Evolutionary conservation across 2,113 vertebrate genomes (phyloP).

Genomic region (Lasiurus borealis): DNA sequence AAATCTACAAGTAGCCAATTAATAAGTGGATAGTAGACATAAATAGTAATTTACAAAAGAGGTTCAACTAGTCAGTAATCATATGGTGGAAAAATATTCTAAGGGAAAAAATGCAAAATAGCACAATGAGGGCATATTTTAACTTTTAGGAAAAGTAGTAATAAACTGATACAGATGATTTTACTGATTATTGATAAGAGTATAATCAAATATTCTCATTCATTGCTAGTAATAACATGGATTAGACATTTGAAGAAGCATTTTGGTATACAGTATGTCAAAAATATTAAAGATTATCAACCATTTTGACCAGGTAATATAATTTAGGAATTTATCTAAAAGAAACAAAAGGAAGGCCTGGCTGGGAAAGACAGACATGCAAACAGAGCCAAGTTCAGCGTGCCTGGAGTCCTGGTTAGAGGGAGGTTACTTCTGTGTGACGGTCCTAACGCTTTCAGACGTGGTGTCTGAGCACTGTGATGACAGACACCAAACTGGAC

Average conservation of each 20-base stretch:
- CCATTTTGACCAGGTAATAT: neutral
- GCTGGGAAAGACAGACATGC: neutral
- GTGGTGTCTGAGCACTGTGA: neutral
- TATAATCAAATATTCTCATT: neutral
- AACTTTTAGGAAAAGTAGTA: neutral
- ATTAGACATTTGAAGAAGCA: neutral
- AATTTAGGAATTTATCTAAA: constrained; percentile 15
- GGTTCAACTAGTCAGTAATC: neutral
- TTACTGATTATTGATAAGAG: neutral
- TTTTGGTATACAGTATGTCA: neutral
- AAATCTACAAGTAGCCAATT: neutral
- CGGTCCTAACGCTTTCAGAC: neutral
- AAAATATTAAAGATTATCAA: neutral
- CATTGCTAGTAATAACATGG: neutral
- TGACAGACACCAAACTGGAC: no score
- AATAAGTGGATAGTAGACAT: constrained; percentile 37
- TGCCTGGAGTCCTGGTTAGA: neutral
- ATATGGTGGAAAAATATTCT: neutral
- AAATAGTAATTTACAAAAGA: constrained; percentile 26
- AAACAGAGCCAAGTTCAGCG: neutral
- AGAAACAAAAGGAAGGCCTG: neutral
- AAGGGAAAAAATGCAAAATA: neutral
- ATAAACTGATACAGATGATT: neutral
- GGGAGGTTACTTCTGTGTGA: neutral
- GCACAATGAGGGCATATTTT: neutral